A percentile compares a stretch with the other conserved stretches of the same genome.
Evolutionary conservation across 2,797 vertebrate species (phyloP).

Genomic region (Rhodeus uyekii): DNA sequence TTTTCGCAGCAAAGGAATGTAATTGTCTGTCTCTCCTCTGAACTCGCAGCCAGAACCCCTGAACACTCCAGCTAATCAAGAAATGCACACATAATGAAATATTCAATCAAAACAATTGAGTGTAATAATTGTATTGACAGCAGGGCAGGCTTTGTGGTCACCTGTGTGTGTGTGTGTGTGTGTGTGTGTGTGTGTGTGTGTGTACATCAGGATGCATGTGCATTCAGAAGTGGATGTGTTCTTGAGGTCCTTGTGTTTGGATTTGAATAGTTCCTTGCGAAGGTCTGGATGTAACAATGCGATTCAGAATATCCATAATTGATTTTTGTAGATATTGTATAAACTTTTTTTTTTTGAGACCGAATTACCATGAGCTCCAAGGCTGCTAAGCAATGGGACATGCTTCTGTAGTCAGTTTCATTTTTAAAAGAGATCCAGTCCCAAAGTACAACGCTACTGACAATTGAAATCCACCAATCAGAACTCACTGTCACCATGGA

Average conservation of each 20-base stretch:
- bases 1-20: constrained; percentile 7
- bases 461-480: neutral
- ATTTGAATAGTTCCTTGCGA: neutral
- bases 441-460: neutral
- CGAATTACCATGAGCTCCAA: neutral
- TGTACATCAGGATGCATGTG: neutral
- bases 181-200: constrained; percentile 23
- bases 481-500: neutral
- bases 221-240: constrained; percentile 1
- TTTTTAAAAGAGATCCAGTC: neutral
- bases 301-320: neutral
- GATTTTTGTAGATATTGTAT: neutral
- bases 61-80: constrained; percentile 31
- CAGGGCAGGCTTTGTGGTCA: constrained; percentile 25
- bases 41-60: constrained; percentile 18
- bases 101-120: constrained; percentile 52
- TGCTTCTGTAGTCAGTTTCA: neutral
- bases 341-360: neutral
- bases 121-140: constrained; percentile 51
- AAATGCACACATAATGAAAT: constrained; percentile 52
- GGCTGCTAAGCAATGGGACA: neutral
- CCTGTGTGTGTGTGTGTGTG: constrained; percentile 14
- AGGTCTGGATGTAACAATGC: neutral
- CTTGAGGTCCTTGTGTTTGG: neutral
- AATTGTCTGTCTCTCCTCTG: constrained; percentile 37